phyloP scores from a whole-genome alignment of 2,888 invertebrate genomes.

The Quadroppia sp. region DNA sequence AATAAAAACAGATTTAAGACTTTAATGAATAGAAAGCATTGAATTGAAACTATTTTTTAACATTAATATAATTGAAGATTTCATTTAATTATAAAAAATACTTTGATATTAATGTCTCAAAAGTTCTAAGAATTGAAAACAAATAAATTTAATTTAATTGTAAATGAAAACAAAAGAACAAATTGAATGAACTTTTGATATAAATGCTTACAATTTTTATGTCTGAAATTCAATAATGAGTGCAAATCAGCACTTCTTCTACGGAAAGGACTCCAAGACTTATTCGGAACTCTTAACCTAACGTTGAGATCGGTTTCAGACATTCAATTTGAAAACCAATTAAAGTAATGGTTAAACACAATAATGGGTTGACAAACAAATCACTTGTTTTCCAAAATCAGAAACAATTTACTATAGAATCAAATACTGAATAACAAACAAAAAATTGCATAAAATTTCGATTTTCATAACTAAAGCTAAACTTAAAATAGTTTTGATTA shows the following conservation, averaged over 20 bases:
- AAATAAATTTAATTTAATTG: no score
- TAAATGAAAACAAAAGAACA: not conserved
- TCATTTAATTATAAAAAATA: no score
- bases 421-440: no score
- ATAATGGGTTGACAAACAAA: not conserved
- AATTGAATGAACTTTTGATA: not conserved
- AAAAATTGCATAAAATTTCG: slow-evolving; percentile 1
- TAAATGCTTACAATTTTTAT: slow-evolving; percentile 8
- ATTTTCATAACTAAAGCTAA: not conserved
- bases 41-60: no score
- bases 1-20: no score
- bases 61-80: no score
- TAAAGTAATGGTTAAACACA: not conserved
- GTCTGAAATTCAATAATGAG: not conserved
- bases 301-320: not conserved
- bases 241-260: slow-evolving; percentile 26
- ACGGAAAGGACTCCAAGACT: not conserved
- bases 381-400: not conserved
- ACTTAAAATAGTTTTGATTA: not conserved
- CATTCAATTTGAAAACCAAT: not conserved
- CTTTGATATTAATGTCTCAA: no score
- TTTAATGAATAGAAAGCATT: no score
- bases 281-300: not conserved
- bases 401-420: no score
- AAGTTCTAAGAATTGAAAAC: no score